Base-by-base conservation (phyloP, 2,888 invertebrate species). In the Reticulitermes lucifugus region DNA sequence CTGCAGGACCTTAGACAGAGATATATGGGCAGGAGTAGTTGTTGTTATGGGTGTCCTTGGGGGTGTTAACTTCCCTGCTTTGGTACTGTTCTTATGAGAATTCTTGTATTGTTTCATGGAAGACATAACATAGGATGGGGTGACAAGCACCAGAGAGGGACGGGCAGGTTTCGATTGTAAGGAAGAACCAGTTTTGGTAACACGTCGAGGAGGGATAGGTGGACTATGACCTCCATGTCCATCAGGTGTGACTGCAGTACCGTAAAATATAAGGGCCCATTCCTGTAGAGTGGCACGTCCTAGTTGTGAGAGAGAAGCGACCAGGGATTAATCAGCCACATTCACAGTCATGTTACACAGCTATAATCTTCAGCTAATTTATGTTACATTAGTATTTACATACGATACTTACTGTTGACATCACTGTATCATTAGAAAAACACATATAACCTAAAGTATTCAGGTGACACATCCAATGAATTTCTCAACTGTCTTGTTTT, bases 251-350 rank as follows among this genome's bases (percentile, higher is more conserved):
- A 91, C 92, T 87, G 93, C 95, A 86, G 98, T 98, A 89, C 98
- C 98, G 91, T 98, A 97, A 90, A 98, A 94, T 90, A 97, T 95
- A 90, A 98, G 93, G 87, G 97, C 96, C 98, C 98, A 98, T 90
- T 96, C 97, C 92, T 97, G 96, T 89, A 98, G 94, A 87, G 96
- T 95, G 86, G 97, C 97, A 91, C 97, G 95, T 91, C 96, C 97
- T 77, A 79, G 77, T 75, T 14, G 70, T 51, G 84, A 29, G 41
- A 77, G 25, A 83, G 59, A 73, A 55, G 75, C 51, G 73, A 83
- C 41, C 25, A 83, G 55, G 73, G 71, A 83, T 81, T 81, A 81
- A 43, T 81, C 55, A 55, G 55, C 55, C 55, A 55, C 55, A 55
- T 5, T 18, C 55, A 55, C 14, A 18, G 55, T 55, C 18, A 55